Evolutionary conservation across 2,113 vertebrate species (phyloP).

Genomic region (Romanogobio albipinnatus): DNA sequence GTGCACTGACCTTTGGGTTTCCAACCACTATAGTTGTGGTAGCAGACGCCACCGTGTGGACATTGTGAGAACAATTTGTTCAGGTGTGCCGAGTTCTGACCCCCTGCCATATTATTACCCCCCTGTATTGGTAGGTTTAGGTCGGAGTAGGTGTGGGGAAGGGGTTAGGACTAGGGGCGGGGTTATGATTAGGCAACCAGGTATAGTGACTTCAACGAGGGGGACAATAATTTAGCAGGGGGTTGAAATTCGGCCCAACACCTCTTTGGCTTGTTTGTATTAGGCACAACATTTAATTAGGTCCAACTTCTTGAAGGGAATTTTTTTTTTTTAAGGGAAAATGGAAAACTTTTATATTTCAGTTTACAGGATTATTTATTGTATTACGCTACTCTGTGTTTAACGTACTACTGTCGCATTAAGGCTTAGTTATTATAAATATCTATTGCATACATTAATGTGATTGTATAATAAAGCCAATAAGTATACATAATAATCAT

Average conservation of each 20-base stretch:
- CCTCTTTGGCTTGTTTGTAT: neutral
- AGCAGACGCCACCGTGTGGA: constrained; percentile 62
- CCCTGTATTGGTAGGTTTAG: too few relatives aligned
- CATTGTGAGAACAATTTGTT: neutral
- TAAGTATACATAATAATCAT: too few relatives aligned
- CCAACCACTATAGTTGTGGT: constrained; percentile 27
- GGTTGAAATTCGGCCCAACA: too few relatives aligned
- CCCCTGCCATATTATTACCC: too few relatives aligned
- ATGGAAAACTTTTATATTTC: neutral
- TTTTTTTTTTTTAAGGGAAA: neutral
- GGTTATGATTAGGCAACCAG: too few relatives aligned
- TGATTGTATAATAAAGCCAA: too few relatives aligned
- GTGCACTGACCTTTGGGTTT: neutral
- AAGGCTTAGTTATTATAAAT: neutral
- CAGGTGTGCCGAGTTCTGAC: too few relatives aligned
- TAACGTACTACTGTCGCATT: neutral
- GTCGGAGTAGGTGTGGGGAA: too few relatives aligned
- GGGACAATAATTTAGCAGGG: too few relatives aligned
- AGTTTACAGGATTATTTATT: neutral
- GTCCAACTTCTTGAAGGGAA: neutral
- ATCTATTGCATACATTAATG: too few relatives aligned
- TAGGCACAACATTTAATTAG: neutral
- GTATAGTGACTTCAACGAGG: too few relatives aligned
- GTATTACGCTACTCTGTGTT: neutral
- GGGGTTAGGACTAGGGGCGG: too few relatives aligned